Evolutionary conservation across 2,888 invertebrate species (phyloP), one percentile per base, ranked within the genome.

Genomic region (Chrysotoxum bicinctum): DNA sequence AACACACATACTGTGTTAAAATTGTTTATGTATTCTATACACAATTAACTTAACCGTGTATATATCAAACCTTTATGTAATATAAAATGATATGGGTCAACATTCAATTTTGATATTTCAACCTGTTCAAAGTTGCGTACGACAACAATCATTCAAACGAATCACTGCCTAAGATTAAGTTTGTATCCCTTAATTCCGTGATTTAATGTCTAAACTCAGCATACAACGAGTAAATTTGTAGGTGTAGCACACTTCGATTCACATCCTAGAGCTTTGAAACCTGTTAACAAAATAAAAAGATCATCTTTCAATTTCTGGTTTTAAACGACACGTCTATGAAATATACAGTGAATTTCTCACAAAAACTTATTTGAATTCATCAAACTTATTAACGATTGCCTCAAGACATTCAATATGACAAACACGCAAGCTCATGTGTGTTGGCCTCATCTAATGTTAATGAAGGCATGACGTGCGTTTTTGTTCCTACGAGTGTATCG

Each of bases 341-440:
- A 9, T 58, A 66, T 35, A 40, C 50, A 66, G 50, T 66, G 48
- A 66, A 19, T 35, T 32, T 50, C 66, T 35, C 35, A 50, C 48
- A 66, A 66, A 50, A 50, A 50, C 14, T 35, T 66, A 35, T 66
- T 10, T 66, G 66, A 66, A 66, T 35, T 66, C 32, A 50, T 66
- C 48, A 66, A 50, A 50, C 23, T 35, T 66, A 66, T 50, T 14
- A 30, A 23, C 4, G 32, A 50, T 16, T 37, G 9, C 3, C 50
- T 66, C 35, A 10, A 66, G 48, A 35, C 66, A 66, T 66, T 66
- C 35, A 58, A 66, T 66, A 66, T 66, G 50, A 66, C 50, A 66
- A 66, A 66, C 66, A 66, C 66, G 66, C 66, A 66, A 66, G 48
- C 66, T 66, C 48, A 66, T 12, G n/a, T 43, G 26, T 30, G 30